Base-by-base conservation (phyloP, 2,113 vertebrate genomes). In the Hassar affinis region DNA sequence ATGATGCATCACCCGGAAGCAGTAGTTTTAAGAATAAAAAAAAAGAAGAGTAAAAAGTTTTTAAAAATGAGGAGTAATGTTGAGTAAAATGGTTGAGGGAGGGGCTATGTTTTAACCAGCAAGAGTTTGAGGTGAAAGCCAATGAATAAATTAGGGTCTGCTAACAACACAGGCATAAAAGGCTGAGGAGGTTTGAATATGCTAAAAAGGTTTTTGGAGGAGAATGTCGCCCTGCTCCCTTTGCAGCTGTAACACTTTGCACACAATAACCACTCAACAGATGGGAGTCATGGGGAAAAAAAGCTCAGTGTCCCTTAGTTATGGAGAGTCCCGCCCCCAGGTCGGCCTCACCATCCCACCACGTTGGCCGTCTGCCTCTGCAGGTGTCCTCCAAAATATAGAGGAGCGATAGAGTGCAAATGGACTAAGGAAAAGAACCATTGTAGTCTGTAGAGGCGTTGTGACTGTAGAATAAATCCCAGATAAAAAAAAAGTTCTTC, bases 121-220 rank as follows among this genome's bases (percentile, higher is more conserved):
- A 78, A 80, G 52, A 83, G 78, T 78, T 82, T 80, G 68, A 87
- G 66, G 81, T 75, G 96, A 95, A 97, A 97, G 96, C 95, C 96
- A 95, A 98, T 98, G 97, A 99, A 99, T 99, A 98, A 99, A 99
- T 99, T 96, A 98, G 93, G 92, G 94, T n/a, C 78, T 94, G 92
- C 95, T 95, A 95, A 95, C 94, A 89, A 86, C 94, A 93, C 92
- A 95, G 94, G 95, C 91, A 94, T 93, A 92, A 92, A 84, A 90
- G 92, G 59, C 82, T 88, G 86, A 80, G 90, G 88, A 84, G 82
- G 83, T 69, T 59, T 87, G 88, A 94, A 96, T 96, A 96, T 96
- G 95, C 95, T 96, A 95, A 97, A 93, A 92, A 94, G 94, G 91
- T 90, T 94, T 91, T 94, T 49, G 7, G 92, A 93, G 93, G 92